Conservation (phyloP, 2,113 vertebrate species). For the Pavo muticus region DNA sequence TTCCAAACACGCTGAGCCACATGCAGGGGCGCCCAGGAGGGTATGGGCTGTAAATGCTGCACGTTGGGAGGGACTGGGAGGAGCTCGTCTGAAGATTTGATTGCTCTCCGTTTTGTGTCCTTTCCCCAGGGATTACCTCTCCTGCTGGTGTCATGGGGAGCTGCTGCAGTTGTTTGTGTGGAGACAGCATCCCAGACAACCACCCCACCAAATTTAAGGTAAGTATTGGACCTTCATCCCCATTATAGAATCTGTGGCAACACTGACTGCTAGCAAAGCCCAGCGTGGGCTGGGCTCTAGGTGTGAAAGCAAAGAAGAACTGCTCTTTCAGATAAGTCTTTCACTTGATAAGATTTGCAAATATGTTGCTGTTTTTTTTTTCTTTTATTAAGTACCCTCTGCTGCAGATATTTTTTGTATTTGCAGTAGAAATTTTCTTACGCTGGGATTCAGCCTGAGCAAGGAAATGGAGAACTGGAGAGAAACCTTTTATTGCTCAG, state of each 20-base stretch:
- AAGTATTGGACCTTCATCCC: neutral
- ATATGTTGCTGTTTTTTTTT: neutral
- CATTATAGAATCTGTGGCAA: neutral
- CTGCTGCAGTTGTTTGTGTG: conserved; percentile 97
- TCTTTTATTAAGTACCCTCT: neutral
- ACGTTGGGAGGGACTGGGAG: neutral
- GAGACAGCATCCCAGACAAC: conserved; percentile 94
- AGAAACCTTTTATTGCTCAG: conserved; percentile 25
- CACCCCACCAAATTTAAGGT: conserved; percentile 99
- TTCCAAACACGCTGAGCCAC: neutral
- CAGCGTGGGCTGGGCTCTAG: neutral
- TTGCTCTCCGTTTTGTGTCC: neutral
- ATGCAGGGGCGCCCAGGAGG: neutral
- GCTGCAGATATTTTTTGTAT: neutral
- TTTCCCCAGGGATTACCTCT: conserved; percentile 83
- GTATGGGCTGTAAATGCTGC: neutral
- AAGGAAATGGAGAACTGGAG: conserved; percentile 12
- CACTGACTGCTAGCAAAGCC: neutral
- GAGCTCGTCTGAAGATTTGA: fast-evolving
- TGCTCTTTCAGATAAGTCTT: neutral
- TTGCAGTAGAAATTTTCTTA: neutral
- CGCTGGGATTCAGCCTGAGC: neutral
- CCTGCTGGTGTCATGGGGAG: conserved; percentile 95
- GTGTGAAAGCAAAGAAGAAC: neutral
- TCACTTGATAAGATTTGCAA: neutral